Evolutionary conservation across 2,797 vertebrate genomes (phyloP), one percentile per base, ranked within the genome.

Genomic region (Chrysolophus pictus): DNA sequence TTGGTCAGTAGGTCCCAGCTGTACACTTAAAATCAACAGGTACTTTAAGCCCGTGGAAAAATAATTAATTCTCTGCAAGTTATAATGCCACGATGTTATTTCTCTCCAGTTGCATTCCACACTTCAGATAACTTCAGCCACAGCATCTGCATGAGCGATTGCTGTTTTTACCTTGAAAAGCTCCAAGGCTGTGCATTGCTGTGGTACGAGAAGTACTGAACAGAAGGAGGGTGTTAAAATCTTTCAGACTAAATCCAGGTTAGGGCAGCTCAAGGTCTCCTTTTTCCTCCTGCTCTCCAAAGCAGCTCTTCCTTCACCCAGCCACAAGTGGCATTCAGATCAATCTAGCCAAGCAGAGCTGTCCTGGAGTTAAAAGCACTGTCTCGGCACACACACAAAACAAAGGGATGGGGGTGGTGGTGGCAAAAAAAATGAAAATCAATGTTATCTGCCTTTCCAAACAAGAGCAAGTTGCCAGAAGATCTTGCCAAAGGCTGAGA

Each of bases 391-490:
- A 28, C 39, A 79, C 44, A 84, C 83, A 84, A 89, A 84, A 92
- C 72, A 89, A 84, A 95, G 75, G 81, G 29, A 28, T 26, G 42
- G 22, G 37, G 70, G 80, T 18, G 10, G 22, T 5, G 5, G 51
- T 17, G 51, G 22, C 19, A 67, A 94, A 55, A 18, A 51, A 24
- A 9, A 16, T 10, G 6, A 29, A 53, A 31, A 85, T 72, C 82
- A 28, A 33, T 15, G 33, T 75, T 69, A 83, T 55, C 59, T 87
- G 78, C 82, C 60, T 88, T 60, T 78, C 53, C 64, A 76, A 84
- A 60, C 39, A 64, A 13, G 31, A 95, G 47, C 56, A 33, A 82
- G 58, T 16, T 90, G 87, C 71, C 92, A 93, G 93, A 63, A 87
- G 56, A 44, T 18, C 72, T 68, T 56, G 62, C 60, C 71, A 71